Evolutionary conservation across 2,797 vertebrate species (phyloP).

Genomic region (Neopelma chrysocephalum): DNA sequence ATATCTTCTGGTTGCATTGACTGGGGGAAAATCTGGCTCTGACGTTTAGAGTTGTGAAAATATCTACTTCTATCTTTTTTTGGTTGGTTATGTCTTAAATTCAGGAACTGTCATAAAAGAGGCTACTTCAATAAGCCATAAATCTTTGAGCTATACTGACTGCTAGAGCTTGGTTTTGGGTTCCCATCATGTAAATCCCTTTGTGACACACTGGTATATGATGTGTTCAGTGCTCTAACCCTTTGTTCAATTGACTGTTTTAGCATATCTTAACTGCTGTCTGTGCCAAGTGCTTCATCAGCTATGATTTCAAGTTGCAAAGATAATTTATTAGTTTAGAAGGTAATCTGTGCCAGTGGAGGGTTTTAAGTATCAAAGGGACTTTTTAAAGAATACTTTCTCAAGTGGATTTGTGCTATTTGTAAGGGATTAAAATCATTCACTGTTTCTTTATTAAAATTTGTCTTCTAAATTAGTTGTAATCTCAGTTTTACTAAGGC

Average conservation of each 20-base stretch:
- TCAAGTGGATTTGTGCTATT: conserved; percentile 8
- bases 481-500: not conserved
- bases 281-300: not conserved
- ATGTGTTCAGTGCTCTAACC: not conserved
- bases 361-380: conserved; percentile 15
- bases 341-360: not conserved
- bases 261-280: not conserved
- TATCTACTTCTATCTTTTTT: not conserved
- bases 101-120: not conserved
- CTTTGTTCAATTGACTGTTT: not conserved
- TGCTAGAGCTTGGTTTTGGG: not conserved
- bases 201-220: not conserved
- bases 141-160: not conserved
- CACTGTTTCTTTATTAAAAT: not conserved
- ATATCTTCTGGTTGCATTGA: not conserved
- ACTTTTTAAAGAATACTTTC: not conserved
- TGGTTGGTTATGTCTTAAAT: not conserved
- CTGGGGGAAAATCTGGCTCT: not conserved
- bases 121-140: not conserved
- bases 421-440: conserved; percentile 28
- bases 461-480: not conserved
- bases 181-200: conserved; percentile 1
- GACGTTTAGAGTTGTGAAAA: not conserved
- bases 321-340: not conserved
- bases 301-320: not conserved